Evolutionary conservation across 1,140 invertebrate genomes (phyloP).

Genomic region (Conopomorpha cramerella): DNA sequence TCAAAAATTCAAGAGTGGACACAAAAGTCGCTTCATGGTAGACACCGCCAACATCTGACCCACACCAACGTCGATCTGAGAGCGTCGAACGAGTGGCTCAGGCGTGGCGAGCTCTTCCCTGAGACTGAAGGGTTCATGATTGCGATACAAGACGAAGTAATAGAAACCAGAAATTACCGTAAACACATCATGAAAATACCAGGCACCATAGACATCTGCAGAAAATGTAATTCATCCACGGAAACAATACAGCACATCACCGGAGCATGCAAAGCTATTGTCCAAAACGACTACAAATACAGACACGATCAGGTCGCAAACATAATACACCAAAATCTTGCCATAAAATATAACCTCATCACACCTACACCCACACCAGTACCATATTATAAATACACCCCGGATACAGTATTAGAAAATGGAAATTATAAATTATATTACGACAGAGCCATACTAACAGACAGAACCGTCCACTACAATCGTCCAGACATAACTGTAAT

Average conservation of each 20-base stretch:
- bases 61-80: not conserved
- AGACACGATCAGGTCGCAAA: not conserved
- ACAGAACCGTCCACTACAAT: not conserved
- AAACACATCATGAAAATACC: not conserved
- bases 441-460: not conserved
- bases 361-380: not conserved
- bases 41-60: not conserved
- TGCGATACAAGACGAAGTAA: not conserved
- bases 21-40: not conserved
- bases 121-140: not conserved
- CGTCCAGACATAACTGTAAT: not conserved
- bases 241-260: not conserved
- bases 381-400: not conserved
- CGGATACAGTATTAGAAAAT: not conserved
- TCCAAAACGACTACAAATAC: not conserved
- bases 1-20: not conserved
- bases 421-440: not conserved
- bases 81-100: not conserved
- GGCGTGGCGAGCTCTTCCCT: not conserved
- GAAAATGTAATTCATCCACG: not conserved
- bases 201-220: not conserved
- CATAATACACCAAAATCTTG: not conserved
- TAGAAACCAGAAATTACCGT: not conserved
- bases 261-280: not conserved
- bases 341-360: not conserved